Percentiles rank a stretch among this genome's conserved stretches.
Conservation (phyloP, 2,113 vertebrate genomes). For the Halcyon senegalensis region DNA sequence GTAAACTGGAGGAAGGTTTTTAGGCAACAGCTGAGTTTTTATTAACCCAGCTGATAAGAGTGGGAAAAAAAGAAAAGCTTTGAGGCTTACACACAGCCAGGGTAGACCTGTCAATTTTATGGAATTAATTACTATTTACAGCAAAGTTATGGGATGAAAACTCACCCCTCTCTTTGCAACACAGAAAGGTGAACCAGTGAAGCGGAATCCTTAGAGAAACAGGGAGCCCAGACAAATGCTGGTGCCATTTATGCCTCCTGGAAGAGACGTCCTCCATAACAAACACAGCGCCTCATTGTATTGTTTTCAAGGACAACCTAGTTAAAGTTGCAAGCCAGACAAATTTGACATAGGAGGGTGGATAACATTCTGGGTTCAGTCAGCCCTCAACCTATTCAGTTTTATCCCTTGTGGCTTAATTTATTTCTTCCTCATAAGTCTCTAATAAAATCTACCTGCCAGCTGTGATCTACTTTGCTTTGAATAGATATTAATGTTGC, state of each 20-base stretch:
- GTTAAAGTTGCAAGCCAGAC: slow-evolving; percentile 41
- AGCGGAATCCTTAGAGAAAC: neutral
- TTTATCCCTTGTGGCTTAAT: slow-evolving; percentile 71
- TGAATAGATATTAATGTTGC: slow-evolving; percentile 65
- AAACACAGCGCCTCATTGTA: neutral
- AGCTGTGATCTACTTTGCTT: slow-evolving; percentile 66
- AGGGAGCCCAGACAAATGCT: neutral
- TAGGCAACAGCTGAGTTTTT: accelerated
- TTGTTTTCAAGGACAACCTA: slow-evolving; percentile 46
- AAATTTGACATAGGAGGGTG: slow-evolving; percentile 28
- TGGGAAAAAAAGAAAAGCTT: neutral
- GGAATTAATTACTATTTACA: neutral
- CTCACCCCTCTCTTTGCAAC: neutral
- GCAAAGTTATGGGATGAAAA: neutral
- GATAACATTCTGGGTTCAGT: slow-evolving; percentile 36
- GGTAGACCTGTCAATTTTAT: neutral
- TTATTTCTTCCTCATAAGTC: slow-evolving; percentile 55
- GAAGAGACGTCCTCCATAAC: neutral
- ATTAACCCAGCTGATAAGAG: neutral
- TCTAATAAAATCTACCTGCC: slow-evolving; percentile 70
- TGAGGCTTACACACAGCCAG: neutral
- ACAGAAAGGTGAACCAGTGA: neutral
- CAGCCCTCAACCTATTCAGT: slow-evolving; percentile 51
- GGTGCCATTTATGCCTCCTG: neutral
- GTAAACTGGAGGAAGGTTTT: neutral